Percentiles rank a stretch among this genome's conserved stretches.
Conservation (phyloP, 2,888 invertebrate species). For the Pristionchus fissidentatus region DNA sequence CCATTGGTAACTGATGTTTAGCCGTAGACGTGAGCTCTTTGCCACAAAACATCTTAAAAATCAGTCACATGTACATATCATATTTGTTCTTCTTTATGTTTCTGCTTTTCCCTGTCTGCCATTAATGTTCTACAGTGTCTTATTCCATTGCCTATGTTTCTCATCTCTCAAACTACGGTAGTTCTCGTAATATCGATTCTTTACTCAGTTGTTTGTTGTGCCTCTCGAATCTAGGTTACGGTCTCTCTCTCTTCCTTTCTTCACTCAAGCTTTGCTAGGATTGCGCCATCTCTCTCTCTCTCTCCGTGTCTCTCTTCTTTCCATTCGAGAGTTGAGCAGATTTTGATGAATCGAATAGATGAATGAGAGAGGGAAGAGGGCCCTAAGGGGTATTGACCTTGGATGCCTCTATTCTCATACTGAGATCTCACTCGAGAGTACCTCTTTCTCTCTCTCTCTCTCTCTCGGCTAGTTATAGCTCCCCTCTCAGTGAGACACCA, state of each 20-base stretch:
- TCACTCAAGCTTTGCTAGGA: background rate
- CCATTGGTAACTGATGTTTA: background rate
- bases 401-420: background rate
- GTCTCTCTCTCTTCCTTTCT: background rate
- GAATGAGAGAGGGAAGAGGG: background rate
- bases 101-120: no score
- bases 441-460: no score
- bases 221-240: slow-evolving; percentile 14
- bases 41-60: no score
- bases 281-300: background rate
- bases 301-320: background rate
- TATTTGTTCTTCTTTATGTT: no score
- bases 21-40: background rate
- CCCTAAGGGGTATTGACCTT: slow-evolving; percentile 4
- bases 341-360: background rate
- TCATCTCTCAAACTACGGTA: background rate
- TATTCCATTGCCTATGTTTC: background rate
- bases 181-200: background rate
- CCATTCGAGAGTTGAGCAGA: background rate
- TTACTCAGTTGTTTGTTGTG: slow-evolving; percentile 4
- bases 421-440: slow-evolving; percentile 3
- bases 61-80: no score
- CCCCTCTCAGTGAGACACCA: background rate
- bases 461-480: background rate
- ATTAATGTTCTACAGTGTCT: background rate